These are phyloP conservation scores for Apodemia mormo DNA, from an alignment of 2,888 invertebrate genomes.

Conservation along the genomic window DNA sequence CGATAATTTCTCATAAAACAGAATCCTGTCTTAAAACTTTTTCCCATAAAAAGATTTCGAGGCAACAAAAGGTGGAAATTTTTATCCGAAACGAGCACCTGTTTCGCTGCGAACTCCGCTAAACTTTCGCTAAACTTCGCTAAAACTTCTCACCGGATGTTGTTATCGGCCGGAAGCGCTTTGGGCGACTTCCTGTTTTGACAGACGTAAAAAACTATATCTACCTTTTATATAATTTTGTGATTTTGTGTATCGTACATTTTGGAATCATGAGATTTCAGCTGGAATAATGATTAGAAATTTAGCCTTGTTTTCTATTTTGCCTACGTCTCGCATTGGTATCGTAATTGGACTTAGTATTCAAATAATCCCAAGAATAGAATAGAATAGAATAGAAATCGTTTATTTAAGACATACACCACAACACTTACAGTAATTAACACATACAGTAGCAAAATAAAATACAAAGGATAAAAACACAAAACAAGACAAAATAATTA, in stretches of 20 bases:
- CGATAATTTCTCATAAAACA: constrained; percentile 40
- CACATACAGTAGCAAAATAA: no score
- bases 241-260: background rate
- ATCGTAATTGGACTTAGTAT: no score
- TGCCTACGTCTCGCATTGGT: no score
- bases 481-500: no score
- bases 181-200: constrained; percentile 79
- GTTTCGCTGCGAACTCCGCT: constrained; percentile 51
- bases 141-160: constrained; percentile 69
- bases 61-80: constrained; percentile 69
- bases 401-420: no score
- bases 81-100: constrained; percentile 76
- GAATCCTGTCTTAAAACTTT: constrained; percentile 55
- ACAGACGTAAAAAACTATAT: constrained; percentile 59
- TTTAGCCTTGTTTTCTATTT: no score
- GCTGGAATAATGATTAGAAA: no score
- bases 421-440: no score
- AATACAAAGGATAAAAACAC: no score
- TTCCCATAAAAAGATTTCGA: constrained; percentile 51
- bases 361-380: no score
- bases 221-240: constrained; percentile 2
- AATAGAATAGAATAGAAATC: no score
- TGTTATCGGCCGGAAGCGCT: constrained; percentile 82
- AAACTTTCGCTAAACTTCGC: constrained; percentile 52
- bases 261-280: no score